Evolutionary conservation across 2,797 vertebrate species (phyloP).

Genomic region (Amazona finschi): DNA sequence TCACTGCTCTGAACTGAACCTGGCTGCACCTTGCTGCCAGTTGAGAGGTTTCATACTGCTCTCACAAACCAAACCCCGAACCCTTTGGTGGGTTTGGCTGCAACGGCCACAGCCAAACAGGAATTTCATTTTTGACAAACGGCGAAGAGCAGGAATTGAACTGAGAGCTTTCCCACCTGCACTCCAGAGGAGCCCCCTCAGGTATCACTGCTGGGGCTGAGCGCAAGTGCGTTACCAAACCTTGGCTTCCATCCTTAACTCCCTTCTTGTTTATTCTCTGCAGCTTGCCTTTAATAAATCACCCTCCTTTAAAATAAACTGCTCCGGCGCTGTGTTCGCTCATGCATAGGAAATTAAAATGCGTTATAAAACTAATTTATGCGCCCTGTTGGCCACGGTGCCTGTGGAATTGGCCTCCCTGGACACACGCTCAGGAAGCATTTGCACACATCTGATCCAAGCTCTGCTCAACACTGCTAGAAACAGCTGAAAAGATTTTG

Average conservation of each 20-base stretch:
- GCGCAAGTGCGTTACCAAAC: neutral
- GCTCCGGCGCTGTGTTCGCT: neutral
- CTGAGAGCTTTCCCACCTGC: neutral
- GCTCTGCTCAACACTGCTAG: neutral
- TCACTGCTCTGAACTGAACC: neutral
- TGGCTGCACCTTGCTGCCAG: neutral
- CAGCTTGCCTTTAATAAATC: neutral
- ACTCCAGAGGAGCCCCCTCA: neutral
- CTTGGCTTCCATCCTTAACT: neutral
- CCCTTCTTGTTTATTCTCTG: neutral
- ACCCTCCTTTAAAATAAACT: neutral
- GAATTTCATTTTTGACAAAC: neutral
- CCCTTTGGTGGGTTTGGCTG: neutral
- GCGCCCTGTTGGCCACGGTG: neutral
- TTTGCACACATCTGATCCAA: neutral
- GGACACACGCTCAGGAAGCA: neutral
- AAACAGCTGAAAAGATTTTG: neutral
- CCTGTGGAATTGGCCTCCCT: neutral
- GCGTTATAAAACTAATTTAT: neutral
- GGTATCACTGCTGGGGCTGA: accelerated
- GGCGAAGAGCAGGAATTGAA: neutral
- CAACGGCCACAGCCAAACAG: neutral
- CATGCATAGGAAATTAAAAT: neutral
- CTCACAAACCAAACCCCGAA: neutral
- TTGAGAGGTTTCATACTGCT: neutral